These are phyloP conservation scores for Metellina segmentata DNA, from an alignment of 2,888 invertebrate genomes.

Conservation along the genomic window DNA sequence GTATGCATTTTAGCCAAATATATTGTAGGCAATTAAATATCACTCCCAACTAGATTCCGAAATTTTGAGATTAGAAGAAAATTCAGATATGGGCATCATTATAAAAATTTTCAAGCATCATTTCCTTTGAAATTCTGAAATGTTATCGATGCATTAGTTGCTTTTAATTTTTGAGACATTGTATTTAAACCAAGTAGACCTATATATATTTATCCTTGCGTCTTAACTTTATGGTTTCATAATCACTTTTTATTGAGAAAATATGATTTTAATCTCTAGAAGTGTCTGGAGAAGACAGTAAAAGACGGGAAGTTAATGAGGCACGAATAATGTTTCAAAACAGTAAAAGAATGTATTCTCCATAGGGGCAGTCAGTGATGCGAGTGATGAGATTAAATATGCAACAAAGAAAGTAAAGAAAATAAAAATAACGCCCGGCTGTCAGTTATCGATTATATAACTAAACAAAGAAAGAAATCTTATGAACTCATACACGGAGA, in stretches of 20 bases:
- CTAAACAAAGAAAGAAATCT: neutral
- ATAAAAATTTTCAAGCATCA: no score
- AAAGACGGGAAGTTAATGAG: conserved; percentile 27
- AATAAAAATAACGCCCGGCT: neutral
- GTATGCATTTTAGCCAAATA: no score
- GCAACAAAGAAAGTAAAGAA: neutral
- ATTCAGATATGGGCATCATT: no score
- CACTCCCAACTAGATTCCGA: no score
- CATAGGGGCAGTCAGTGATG: conserved; percentile 17
- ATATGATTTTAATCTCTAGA: neutral
- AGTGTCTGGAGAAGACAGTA: neutral
- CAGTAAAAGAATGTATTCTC: neutral
- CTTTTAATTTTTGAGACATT: neutral
- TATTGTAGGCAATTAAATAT: no score
- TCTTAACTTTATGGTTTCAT: neutral
- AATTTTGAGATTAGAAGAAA: no score
- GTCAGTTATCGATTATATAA: neutral
- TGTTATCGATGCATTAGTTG: neutral
- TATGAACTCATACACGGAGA: neutral
- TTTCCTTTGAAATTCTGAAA: no score
- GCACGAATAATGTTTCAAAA: conserved; percentile 11
- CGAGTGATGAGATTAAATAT: conserved; percentile 15
- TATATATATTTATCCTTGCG: neutral
- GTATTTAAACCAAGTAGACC: neutral
- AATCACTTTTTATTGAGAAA: neutral